A percentile compares a stretch with the other conserved stretches of the same genome.
Conservation (phyloP, 2,113 vertebrate species). For the Scalopus aquaticus region DNA sequence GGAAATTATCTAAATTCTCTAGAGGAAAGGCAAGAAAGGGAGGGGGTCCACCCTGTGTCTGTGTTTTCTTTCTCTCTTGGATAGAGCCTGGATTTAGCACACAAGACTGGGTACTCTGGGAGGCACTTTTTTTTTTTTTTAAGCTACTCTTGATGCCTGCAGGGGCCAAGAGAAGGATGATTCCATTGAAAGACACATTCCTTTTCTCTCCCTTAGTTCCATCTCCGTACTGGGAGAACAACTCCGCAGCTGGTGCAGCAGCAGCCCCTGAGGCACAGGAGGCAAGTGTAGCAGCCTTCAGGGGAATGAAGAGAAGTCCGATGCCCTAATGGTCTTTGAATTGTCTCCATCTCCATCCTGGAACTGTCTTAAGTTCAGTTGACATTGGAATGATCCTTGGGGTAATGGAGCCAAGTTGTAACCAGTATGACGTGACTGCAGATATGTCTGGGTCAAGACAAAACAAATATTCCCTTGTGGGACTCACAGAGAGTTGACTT, state of each 20-base stretch:
- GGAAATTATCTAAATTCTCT: neutral
- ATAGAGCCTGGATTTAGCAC: neutral
- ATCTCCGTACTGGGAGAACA: neutral
- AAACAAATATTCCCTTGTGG: neutral
- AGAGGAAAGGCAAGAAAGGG: neutral
- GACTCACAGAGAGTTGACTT: neutral
- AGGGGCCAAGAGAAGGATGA: fast-evolving
- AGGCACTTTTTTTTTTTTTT: neutral
- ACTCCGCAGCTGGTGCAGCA: neutral
- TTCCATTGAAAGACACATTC: fast-evolving
- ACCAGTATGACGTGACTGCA: neutral
- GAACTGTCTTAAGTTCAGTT: neutral
- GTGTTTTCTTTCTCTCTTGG: neutral
- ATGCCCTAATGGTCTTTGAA: fast-evolving
- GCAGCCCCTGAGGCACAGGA: neutral
- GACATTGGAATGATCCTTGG: neutral
- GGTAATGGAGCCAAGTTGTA: neutral
- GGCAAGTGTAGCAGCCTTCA: neutral
- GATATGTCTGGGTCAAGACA: neutral
- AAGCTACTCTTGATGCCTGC: neutral
- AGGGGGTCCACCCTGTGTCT: fast-evolving
- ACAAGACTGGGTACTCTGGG: fast-evolving
- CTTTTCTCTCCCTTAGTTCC: neutral
- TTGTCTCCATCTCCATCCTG: neutral
- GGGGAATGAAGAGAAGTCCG: neutral